Percentiles rank a stretch among this genome's conserved stretches.
These are phyloP conservation scores for Halocynthia aurantium DNA, from an alignment of 23 tunicate genomes.

Conservation along the genomic window DNA sequence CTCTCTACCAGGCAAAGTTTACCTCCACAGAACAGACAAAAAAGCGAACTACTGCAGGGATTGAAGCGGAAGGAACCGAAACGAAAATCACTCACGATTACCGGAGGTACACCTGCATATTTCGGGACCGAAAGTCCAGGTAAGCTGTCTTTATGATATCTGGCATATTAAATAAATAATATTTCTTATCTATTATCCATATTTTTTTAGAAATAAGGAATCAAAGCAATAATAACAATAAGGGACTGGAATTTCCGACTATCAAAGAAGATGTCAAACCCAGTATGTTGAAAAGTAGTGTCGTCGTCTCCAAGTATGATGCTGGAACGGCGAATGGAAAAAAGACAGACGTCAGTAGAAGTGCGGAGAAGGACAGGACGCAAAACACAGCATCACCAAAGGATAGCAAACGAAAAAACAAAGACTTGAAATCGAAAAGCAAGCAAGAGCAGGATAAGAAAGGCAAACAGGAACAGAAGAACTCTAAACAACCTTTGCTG, in stretches of 20 bases:
- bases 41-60: conserved; percentile 40
- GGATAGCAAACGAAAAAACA: no score
- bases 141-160: background rate
- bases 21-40: conserved; percentile 79
- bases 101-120: conserved; percentile 23
- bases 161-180: no score
- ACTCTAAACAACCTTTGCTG: conserved; percentile 7
- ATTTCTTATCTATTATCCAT: background rate
- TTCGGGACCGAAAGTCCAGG: background rate
- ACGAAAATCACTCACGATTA: conserved; percentile 67
- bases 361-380: background rate
- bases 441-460: conserved; percentile 4
- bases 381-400: no score
- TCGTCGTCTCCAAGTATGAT: background rate
- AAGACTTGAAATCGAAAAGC: background rate
- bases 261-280: background rate
- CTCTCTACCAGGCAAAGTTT: conserved; percentile 58
- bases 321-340: background rate
- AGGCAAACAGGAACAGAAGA: conserved; percentile 8
- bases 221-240: conserved; percentile 25
- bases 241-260: background rate
- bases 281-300: conserved; percentile 7
- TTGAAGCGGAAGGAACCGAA: conserved; percentile 80
- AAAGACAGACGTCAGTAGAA: background rate
- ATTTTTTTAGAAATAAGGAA: conserved; percentile 2